A percentile compares a stretch with the other conserved stretches of the same genome.
phyloP scores from a whole-genome alignment of 2,797 vertebrate species.

The Pitangus sulphuratus region DNA sequence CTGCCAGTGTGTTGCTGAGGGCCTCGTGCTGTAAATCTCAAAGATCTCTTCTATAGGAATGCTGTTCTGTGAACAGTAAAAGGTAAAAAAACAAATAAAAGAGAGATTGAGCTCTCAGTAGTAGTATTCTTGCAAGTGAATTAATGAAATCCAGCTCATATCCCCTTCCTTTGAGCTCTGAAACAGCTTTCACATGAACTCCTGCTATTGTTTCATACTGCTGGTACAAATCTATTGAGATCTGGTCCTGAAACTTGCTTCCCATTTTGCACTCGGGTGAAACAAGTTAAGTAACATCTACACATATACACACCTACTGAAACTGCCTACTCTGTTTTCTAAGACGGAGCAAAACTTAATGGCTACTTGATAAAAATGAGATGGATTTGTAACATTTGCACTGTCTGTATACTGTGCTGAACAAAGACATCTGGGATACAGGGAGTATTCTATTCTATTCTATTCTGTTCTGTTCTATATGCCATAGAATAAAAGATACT shows the following conservation, averaged over 20 bases:
- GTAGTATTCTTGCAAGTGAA: neutral
- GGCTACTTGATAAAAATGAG: neutral
- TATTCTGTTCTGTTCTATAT: neutral
- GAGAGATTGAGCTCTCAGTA: neutral
- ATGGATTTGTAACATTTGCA: neutral
- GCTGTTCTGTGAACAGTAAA: slow-evolving; percentile 75
- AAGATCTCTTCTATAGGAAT: slow-evolving; percentile 86
- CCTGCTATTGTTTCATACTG: neutral
- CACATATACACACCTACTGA: neutral
- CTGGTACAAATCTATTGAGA: neutral
- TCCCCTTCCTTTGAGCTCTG: neutral
- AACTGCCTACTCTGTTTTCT: neutral
- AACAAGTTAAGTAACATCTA: neutral
- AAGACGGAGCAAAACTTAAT: neutral
- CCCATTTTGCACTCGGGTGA: neutral
- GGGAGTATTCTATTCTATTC: neutral
- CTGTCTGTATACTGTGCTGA: neutral
- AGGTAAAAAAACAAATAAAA: neutral
- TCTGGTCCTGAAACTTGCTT: neutral
- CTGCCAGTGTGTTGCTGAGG: slow-evolving; percentile 64
- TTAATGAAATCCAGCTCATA: neutral
- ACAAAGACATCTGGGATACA: neutral
- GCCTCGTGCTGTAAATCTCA: slow-evolving; percentile 81
- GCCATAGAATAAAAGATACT: neutral
- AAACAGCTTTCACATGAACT: neutral